These are phyloP conservation scores for Shinisaurus crocodilurus DNA, from an alignment of 2,113 vertebrate genomes.

Conservation along the genomic window DNA sequence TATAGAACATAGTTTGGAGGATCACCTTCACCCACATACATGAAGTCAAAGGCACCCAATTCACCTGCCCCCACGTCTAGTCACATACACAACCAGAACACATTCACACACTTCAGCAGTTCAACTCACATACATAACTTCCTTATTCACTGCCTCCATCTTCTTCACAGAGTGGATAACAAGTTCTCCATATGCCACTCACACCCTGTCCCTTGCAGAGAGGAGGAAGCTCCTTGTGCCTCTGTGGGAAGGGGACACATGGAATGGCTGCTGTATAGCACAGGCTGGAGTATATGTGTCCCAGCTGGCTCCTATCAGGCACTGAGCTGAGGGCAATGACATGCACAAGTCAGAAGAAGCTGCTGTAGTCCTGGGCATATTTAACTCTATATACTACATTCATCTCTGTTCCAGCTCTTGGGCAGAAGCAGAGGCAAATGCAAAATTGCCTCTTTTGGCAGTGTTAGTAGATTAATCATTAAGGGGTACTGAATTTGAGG, in stretches of 20 bases:
- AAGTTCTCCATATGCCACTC: not conserved
- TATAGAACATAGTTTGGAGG: not conserved
- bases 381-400: not conserved
- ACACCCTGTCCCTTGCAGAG: not conserved
- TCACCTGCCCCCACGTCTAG: too few relatives aligned
- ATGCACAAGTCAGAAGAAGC: not conserved
- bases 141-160: not conserved
- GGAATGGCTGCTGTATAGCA: not conserved
- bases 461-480: not conserved
- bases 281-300: not conserved
- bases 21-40: not conserved
- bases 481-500: not conserved
- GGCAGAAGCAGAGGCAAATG: not conserved
- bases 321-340: not conserved
- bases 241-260: not conserved
- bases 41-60: not conserved
- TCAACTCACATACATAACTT: not conserved
- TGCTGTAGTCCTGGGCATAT: not conserved
- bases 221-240: not conserved
- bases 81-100: not conserved
- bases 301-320: not conserved
- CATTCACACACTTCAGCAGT: not conserved
- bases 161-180: not conserved
- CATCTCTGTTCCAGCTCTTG: not conserved
- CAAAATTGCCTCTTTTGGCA: not conserved